These are phyloP conservation scores for Kryptopterus vitreolus DNA, from an alignment of 2,797 vertebrate species.

Conservation along the genomic window DNA sequence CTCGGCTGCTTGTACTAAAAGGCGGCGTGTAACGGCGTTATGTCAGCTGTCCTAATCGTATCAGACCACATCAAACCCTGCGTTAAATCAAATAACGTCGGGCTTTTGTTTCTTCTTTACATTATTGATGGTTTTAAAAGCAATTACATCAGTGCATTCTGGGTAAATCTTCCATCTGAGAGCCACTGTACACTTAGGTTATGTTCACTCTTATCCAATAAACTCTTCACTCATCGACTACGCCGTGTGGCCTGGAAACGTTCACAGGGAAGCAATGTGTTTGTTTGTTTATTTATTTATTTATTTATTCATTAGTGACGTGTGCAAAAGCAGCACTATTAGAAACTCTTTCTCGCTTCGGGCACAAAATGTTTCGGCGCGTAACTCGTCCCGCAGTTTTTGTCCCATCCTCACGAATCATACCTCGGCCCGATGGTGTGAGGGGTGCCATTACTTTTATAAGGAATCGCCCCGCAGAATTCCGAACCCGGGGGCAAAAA, in stretches of 20 bases:
- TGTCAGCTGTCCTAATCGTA: neutral
- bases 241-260: neutral
- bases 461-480: no score
- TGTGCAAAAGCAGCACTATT: no score
- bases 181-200: neutral
- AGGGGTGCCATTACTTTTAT: no score
- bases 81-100: conserved; percentile 6
- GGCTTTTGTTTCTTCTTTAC: neutral
- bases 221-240: neutral
- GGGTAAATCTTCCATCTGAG: conserved; percentile 1
- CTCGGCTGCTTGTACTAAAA: neutral
- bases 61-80: neutral
- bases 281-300: conserved; percentile 9
- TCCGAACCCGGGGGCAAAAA: no score
- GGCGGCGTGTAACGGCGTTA: conserved; percentile 9
- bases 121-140: conserved; percentile 14
- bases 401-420: no score
- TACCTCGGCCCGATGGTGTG: no score
- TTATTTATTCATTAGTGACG: no score
- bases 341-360: no score
- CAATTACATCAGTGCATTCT: conserved; percentile 16
- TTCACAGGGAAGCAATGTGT: neutral
- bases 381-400: no score
- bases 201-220: neutral
- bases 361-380: no score